Evolutionary conservation across 1,140 invertebrate species (phyloP).

Genomic region (Telenomus remus): DNA sequence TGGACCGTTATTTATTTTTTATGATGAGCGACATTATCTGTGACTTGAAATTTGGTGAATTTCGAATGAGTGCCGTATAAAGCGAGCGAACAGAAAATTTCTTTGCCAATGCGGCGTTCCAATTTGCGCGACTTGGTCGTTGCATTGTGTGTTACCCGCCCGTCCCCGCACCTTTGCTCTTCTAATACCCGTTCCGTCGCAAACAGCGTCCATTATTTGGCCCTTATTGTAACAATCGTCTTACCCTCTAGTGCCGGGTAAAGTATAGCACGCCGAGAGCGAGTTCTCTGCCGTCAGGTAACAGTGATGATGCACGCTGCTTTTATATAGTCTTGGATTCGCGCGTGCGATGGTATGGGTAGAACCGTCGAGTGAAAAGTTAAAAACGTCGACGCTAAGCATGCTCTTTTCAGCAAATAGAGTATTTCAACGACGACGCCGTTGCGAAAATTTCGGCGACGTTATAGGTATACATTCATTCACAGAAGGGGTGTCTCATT

Average conservation of each 20-base stretch:
- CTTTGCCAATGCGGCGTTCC: slow-evolving; percentile 35
- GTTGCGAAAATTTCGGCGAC: slow-evolving; percentile 50
- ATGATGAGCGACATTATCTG: slow-evolving; percentile 42
- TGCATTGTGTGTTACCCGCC: slow-evolving; percentile 14
- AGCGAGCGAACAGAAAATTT: slow-evolving; percentile 52
- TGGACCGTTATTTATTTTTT: background rate
- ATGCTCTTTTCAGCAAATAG: slow-evolving; percentile 54
- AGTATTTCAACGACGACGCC: slow-evolving; percentile 47
- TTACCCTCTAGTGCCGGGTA: slow-evolving; percentile 52
- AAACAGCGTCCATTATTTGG: slow-evolving; percentile 50
- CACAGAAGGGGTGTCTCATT: slow-evolving; percentile 38
- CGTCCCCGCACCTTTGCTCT: slow-evolving; percentile 9
- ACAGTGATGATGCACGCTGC: slow-evolving; percentile 40
- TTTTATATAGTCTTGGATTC: slow-evolving; percentile 52
- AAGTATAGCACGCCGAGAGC: slow-evolving; percentile 41
- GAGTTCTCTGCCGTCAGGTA: slow-evolving; percentile 47
- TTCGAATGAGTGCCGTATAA: slow-evolving; percentile 56
- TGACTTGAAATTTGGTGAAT: slow-evolving; percentile 53
- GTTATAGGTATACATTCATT: slow-evolving; percentile 34
- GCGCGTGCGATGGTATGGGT: slow-evolving; percentile 38
- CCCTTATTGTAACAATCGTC: slow-evolving; percentile 55
- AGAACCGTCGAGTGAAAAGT: slow-evolving; percentile 54
- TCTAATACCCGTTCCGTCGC: slow-evolving; percentile 49
- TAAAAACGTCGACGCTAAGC: slow-evolving; percentile 59
- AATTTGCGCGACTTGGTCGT: slow-evolving; percentile 52